Evolutionary conservation across 2,113 vertebrate species (phyloP), one percentile per base, ranked within the genome.

Genomic region (Talpa occidentalis): DNA sequence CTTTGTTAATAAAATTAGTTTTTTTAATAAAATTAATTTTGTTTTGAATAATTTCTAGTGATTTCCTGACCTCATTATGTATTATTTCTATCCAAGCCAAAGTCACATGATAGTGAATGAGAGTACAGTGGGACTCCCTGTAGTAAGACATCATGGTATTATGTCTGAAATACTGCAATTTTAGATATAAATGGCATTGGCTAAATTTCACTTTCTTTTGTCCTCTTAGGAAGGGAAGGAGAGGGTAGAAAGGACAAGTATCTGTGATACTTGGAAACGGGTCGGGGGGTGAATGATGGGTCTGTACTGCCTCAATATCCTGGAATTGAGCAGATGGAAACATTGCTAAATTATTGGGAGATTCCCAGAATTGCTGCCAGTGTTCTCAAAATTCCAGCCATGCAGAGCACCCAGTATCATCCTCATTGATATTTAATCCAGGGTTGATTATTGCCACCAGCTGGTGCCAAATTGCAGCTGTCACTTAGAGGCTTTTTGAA

Each of bases 81-180:
- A 1, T 73, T 79, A 40, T 77, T 77, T 90, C n/a, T 35, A 15
- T 78, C 47, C 79, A 76, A 72, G 28, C 1, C 10, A 35, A 60
- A n/a, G 3, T 67, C 21, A 78, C 24, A 72, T 26, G n/a, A 17
- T 19, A 74, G 10, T 86, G 26, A 4, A 3, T 66, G n/a, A 7
- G 10, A 16, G 0, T 49, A 21, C 4, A 56, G 19, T 10, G 3
- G 15, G 64, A 21, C 15, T 0, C 21, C 4, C 14, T 35, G 5
- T 15, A 60, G 26, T 16, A 16, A 79, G 47, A 30, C 1, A 11
- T 10, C 22, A 42, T 56, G 19, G 10, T 40, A 10, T 2, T 21
- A 24, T 74, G 7, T 44, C 2, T 32, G 7, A 15, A 1, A 32
- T 70, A n/a, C 11, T 60, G 42, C 11, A 89, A 32, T 66, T 35